Base-by-base conservation (phyloP, 2,113 vertebrate genomes). In the Daboia siamensis region DNA sequence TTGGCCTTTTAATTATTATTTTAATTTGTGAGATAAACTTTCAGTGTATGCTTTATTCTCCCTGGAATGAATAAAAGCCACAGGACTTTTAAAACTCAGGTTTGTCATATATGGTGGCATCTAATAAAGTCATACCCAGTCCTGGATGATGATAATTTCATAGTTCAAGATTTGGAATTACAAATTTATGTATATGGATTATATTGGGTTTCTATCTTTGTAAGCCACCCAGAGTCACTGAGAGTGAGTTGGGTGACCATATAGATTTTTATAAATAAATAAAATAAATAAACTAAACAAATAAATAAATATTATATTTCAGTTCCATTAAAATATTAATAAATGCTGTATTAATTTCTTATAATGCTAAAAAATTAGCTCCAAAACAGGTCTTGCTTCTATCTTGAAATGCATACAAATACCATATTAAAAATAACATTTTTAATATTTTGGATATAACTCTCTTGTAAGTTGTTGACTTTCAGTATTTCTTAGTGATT, bases 141-240 rank as follows among this genome's bases (percentile, higher is more conserved):
- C 91, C 55, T 93, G 39, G 94, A 89, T 29, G 94, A 87, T 21
- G 11, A 15, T 94, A 86, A 92, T 94, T 93, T 94, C 94, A 26
- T 93, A 92, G 24, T 39, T 92, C 93, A 86, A 92, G 24, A 92
- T 46, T 93, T 88, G 85, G 87, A 93, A 89, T 46, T 69, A 8
- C 88, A 93, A 3, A 84, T 17, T 24, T 87, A 46, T n/a, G 51
- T 91, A 0, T 89, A 39, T 6, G 46, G 56, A 55, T 89, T 24
- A 64, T 86, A 29, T 69, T 69, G 64, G 48, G 11, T n/a, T 69
- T 69, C n/a, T n/a, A 69, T 69, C 61, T n/a, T 69, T 69, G 4
- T n/a, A 69, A 69, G 61, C 4, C 29, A 69, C 29, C 64, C 64
- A 69, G 64, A 69, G 5, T 69, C 64, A 69, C 64, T 69, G 64